Percentiles rank a stretch among this genome's conserved stretches.
Evolutionary conservation across 1,140 invertebrate genomes (phyloP).

Genomic region (Drosophila baimaii): DNA sequence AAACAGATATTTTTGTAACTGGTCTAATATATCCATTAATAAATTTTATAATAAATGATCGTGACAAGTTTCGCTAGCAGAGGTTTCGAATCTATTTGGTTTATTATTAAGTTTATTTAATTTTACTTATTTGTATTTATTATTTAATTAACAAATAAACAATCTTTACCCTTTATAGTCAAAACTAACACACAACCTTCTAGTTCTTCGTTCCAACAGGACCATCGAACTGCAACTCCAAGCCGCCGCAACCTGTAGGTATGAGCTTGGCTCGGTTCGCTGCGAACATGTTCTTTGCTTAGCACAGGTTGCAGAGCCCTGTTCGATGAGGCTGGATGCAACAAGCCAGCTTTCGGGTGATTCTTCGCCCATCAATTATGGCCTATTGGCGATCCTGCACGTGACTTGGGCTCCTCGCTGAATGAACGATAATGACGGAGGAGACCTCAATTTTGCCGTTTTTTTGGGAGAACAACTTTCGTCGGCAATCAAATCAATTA

Average conservation of each 20-base stretch:
- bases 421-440: slow-evolving; percentile 43
- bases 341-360: slow-evolving; percentile 10
- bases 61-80: no score
- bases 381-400: slow-evolving; percentile 46
- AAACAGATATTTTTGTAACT: no score
- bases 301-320: slow-evolving; percentile 14
- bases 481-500: slow-evolving; percentile 59
- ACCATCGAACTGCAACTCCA: slow-evolving; percentile 18
- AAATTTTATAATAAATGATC: no score
- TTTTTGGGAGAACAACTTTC: slow-evolving; percentile 47
- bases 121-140: no score
- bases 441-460: slow-evolving; percentile 43
- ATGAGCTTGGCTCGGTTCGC: background rate
- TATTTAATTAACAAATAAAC: no score
- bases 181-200: background rate
- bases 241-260: background rate
- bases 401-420: slow-evolving; percentile 25
- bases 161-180: background rate
- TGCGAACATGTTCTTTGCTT: background rate
- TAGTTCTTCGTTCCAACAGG: slow-evolving; percentile 13
- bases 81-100: no score
- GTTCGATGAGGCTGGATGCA: slow-evolving; percentile 53
- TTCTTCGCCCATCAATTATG: slow-evolving; percentile 19
- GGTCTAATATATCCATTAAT: no score
- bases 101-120: no score